Conservation (phyloP, 2,113 vertebrate species). For the Lampris megalopsis region DNA sequence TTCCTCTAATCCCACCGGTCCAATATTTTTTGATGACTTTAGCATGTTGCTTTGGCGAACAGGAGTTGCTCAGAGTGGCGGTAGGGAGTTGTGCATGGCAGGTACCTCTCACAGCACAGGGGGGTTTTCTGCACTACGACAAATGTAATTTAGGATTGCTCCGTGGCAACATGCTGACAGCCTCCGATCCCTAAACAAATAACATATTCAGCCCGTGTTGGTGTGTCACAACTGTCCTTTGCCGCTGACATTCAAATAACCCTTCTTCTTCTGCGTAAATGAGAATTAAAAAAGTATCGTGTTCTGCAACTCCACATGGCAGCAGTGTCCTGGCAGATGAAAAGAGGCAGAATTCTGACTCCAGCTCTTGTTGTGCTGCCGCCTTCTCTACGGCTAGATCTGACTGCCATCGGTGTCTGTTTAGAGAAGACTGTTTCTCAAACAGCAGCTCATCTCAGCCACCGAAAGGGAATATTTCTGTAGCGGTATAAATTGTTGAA, state of each 20-base stretch:
- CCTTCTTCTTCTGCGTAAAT: constrained; percentile 75
- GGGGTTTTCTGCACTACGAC: constrained; percentile 43
- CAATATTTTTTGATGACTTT: constrained; percentile 59
- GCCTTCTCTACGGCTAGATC: constrained; percentile 55
- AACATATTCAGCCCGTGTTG: constrained; percentile 66
- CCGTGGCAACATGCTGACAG: constrained; percentile 64
- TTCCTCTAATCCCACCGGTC: constrained; percentile 59
- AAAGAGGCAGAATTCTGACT: constrained; percentile 66
- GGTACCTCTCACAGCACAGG: constrained; percentile 50
- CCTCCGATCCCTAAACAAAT: constrained; percentile 74
- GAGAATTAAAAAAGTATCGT: constrained; percentile 71
- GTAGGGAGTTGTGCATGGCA: constrained; percentile 51
- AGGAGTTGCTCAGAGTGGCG: constrained; percentile 54
- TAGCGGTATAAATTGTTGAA: constrained; percentile 49
- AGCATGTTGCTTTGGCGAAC: constrained; percentile 52
- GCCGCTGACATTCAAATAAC: constrained; percentile 83
- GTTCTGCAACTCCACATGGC: constrained; percentile 63
- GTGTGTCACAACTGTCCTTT: constrained; percentile 69
- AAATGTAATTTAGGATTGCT: constrained; percentile 59
- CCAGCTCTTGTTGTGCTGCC: constrained; percentile 68
- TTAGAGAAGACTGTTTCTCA: constrained; percentile 67
- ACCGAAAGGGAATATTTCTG: constrained; percentile 57
- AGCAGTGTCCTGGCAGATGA: constrained; percentile 63
- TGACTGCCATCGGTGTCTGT: constrained; percentile 64
- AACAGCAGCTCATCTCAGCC: constrained; percentile 66